A percentile compares a stretch with the other conserved stretches of the same genome.
Conservation (phyloP, 1,140 invertebrate species). For the Aphaenogaster floridana region DNA sequence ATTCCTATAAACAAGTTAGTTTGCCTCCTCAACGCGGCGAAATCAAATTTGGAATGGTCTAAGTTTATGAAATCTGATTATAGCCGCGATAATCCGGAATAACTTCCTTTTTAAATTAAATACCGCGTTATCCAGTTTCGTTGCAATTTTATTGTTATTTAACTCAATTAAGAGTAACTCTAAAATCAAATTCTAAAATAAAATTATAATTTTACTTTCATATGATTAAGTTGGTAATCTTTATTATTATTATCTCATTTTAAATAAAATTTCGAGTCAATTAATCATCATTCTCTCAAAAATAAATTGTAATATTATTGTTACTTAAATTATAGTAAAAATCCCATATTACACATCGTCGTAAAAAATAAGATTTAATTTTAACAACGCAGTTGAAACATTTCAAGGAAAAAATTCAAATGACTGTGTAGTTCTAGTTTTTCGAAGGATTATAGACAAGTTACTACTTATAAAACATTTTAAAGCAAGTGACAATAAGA, state of each 20-base stretch:
- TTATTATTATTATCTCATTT: background rate
- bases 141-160: background rate
- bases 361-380: background rate
- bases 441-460: too few relatives aligned
- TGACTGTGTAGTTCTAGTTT: background rate
- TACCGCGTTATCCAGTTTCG: background rate
- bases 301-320: background rate
- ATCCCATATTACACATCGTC: background rate
- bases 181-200: background rate
- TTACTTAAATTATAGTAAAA: background rate
- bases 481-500: background rate
- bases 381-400: background rate
- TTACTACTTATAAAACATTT: background rate
- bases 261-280: background rate
- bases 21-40: background rate
- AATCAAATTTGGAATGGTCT: slow-evolving; percentile 19
- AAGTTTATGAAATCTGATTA: slow-evolving; percentile 31
- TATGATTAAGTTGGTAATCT: background rate
- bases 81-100: background rate
- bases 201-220: slow-evolving; percentile 10
- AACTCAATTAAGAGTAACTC: background rate
- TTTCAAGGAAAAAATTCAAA: background rate
- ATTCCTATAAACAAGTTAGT: slow-evolving; percentile 19
- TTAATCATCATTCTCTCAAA: background rate
- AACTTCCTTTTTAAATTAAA: background rate